phyloP scores from a whole-genome alignment of 2,888 invertebrate species.

The Hypomecis atomaria region DNA sequence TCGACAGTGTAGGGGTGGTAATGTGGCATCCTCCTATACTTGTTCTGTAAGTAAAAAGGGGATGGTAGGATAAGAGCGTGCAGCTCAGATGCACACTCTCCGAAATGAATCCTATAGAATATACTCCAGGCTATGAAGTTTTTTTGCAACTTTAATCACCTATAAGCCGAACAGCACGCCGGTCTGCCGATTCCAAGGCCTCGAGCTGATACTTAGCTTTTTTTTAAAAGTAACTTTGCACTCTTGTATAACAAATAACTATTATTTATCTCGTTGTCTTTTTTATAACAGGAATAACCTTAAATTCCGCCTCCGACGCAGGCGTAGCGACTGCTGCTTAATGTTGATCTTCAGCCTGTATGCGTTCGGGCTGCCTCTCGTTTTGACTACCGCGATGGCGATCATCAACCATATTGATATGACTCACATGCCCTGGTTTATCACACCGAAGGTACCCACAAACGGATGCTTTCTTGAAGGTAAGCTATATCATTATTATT shows the following conservation, averaged over 20 bases:
- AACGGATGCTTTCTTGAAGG: constrained; percentile 69
- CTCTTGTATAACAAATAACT: not conserved
- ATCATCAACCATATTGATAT: constrained; percentile 53
- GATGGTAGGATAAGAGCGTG: too few species aligned
- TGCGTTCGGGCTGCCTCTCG: constrained; percentile 66
- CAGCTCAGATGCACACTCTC: too few species aligned
- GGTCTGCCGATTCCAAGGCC: too few species aligned
- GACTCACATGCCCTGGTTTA: constrained; percentile 61
- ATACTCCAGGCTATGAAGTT: too few species aligned
- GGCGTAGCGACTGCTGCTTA: constrained; percentile 68
- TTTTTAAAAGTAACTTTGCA: not conserved
- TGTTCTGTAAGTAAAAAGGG: too few species aligned
- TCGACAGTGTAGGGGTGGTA: too few species aligned
- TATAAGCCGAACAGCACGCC: too few species aligned
- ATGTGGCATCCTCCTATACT: too few species aligned
- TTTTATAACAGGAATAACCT: constrained; percentile 66
- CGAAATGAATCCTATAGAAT: too few species aligned
- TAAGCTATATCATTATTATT: constrained; percentile 34
- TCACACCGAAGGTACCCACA: constrained; percentile 59
- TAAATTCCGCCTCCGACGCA: constrained; percentile 70
- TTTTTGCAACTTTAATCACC: too few species aligned
- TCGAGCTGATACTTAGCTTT: too few species aligned
- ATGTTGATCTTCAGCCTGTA: constrained; percentile 69
- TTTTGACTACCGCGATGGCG: constrained; percentile 55
- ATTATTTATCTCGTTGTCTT: not conserved